Conservation (phyloP, 2,113 vertebrate species). For the Axis porcinus region DNA sequence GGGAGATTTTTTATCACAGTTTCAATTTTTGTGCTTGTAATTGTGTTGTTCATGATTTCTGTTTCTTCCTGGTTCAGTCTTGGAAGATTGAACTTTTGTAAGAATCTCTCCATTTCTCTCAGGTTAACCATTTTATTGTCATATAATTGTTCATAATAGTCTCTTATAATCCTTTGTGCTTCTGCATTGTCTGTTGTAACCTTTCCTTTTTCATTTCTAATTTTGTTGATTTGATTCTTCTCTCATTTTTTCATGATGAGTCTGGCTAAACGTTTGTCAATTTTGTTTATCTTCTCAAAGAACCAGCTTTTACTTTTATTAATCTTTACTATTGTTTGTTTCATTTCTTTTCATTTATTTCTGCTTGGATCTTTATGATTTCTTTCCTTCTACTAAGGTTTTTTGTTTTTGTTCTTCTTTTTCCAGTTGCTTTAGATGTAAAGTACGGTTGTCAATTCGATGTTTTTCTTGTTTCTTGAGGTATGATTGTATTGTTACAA, state of each 20-base stretch:
- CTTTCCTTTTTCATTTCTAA: neutral
- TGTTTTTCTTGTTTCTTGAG: neutral
- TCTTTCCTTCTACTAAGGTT: neutral
- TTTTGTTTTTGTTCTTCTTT: neutral
- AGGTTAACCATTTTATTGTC: neutral
- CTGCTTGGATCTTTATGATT: neutral
- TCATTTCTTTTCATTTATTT: neutral
- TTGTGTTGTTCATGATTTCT: neutral
- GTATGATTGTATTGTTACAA: neutral
- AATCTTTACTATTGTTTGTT: neutral
- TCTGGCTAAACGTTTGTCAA: neutral
- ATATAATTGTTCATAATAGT: neutral
- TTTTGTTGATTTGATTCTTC: neutral
- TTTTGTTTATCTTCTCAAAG: neutral
- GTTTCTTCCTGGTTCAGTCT: neutral
- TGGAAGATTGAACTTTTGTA: neutral
- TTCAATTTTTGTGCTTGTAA: neutral
- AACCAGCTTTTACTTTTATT: neutral
- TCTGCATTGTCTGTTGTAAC: neutral
- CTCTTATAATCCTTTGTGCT: neutral
- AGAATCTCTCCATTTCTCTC: neutral
- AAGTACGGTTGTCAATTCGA: neutral
- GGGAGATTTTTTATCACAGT: neutral
- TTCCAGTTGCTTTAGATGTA: neutral
- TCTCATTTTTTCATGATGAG: neutral